phyloP scores from a whole-genome alignment of 1,140 invertebrate species.

The Agrilus planipennis region DNA sequence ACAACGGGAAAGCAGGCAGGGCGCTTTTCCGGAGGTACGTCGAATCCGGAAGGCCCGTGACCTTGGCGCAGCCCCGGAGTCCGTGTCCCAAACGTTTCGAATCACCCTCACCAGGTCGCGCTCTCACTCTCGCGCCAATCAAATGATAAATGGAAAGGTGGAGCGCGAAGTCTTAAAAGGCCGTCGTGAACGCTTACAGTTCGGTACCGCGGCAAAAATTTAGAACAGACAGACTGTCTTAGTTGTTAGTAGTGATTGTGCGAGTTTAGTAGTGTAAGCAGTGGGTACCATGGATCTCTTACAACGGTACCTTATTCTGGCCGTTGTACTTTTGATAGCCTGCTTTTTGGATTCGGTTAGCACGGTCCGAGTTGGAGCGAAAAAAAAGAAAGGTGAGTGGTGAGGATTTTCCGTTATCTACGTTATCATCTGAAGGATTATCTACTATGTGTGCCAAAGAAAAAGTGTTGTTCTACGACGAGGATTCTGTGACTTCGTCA shows the following conservation, averaged over 20 bases:
- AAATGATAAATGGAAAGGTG: constrained; percentile 12
- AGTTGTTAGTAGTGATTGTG: constrained; percentile 17
- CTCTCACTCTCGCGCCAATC: constrained; percentile 10
- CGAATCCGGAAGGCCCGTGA: constrained; percentile 9
- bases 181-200: constrained; percentile 14
- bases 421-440: no score
- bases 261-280: constrained; percentile 11
- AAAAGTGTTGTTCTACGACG: no score
- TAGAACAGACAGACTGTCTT: no score
- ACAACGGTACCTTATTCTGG: constrained; percentile 8
- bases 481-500: no score
- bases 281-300: constrained; percentile 8
- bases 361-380: constrained; percentile 14
- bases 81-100: background rate
- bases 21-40: background rate
- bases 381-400: constrained; percentile 22
- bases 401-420: no score
- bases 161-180: constrained; percentile 24
- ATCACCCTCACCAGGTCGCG: constrained; percentile 9
- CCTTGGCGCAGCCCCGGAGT: constrained; percentile 12
- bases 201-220: constrained; percentile 17
- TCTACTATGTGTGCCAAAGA: no score
- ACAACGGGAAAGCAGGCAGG: no score
- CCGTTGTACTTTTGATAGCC: constrained; percentile 9
- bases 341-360: constrained; percentile 5